Evolutionary conservation across 2,797 vertebrate genomes (phyloP).

Genomic region (Spatula versicolor): DNA sequence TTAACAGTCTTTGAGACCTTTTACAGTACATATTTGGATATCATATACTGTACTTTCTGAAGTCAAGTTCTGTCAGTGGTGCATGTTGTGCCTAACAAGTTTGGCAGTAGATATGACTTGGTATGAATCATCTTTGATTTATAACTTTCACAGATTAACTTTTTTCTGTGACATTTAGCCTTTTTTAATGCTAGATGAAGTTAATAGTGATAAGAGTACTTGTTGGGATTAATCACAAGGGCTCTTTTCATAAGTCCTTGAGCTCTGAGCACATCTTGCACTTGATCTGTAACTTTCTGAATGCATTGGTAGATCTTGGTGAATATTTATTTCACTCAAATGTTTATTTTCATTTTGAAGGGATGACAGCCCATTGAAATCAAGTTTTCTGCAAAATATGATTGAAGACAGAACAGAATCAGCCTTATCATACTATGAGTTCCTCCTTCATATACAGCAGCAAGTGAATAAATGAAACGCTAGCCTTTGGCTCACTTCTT

Average conservation of each 20-base stretch:
- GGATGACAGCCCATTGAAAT: slow-evolving; percentile 92
- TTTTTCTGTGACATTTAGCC: no score
- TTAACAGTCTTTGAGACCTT: background rate
- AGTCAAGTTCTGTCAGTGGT: background rate
- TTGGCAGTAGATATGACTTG: background rate
- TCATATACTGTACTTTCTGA: background rate
- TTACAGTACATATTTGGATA: background rate
- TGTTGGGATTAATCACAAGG: background rate
- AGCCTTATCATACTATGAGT: slow-evolving; percentile 96
- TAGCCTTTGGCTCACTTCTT: slow-evolving; percentile 47
- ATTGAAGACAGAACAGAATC: slow-evolving; percentile 98
- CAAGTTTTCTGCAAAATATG: slow-evolving; percentile 93
- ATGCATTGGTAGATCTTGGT: background rate
- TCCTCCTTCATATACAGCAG: slow-evolving; percentile 95
- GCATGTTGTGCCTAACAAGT: background rate
- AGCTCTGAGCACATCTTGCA: background rate
- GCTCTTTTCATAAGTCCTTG: background rate
- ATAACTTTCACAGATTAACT: background rate
- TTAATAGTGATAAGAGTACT: background rate
- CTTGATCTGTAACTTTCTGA: background rate
- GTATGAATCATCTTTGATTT: background rate
- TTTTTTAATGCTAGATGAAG: background rate
- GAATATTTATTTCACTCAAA: background rate
- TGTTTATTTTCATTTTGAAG: slow-evolving; percentile 77
- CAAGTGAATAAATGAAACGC: slow-evolving; percentile 92